Base-by-base conservation (phyloP, 2,113 vertebrate genomes). In the Illadopsis cleaveri region DNA sequence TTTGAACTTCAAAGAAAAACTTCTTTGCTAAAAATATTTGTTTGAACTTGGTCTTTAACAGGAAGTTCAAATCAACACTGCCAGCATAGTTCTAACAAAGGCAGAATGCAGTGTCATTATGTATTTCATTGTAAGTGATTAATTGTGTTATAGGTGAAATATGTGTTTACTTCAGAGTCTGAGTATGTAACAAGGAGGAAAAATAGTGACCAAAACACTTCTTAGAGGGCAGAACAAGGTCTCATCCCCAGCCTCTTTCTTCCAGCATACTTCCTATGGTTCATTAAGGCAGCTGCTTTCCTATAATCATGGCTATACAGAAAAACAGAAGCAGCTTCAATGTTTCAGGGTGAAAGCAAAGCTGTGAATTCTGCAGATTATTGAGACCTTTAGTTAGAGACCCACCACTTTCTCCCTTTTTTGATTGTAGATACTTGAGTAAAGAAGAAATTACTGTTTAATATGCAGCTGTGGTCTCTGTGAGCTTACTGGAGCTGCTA, bases 1-100 rank as follows among this genome's bases (percentile, higher is more conserved):
- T 97, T 93, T 80, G 58, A 91, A 93, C 86, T 88, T 94, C 61
- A 91, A 95, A 93, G 95, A 71, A n/a, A 81, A 93, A 15, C 25
- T 71, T 45, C 71, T 96, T 92, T 94, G 57, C 93, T 91, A 54
- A 64, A 70, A 85, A 61, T 68, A 70, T 75, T 89, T 94, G 37
- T 66, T 90, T 96, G 93, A 97, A 86, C 83, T 54, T 87, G 30
- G 57, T 71, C 37, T 61, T 92, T 62, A 28, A 50, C 5, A 1
- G 62, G 24, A 93, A 89, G 78, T 88, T 91, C 73, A 71, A 92
- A 48, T 30, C 11, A 9, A 92, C 53, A 33, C 87, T 92, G 54
- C n/a, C 78, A 80, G 60, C 60, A 40, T 44, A 57, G 33, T 89
- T 83, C 44, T 91, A 82, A 66, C 15, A 10, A 84, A 87, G 82